phyloP scores from a whole-genome alignment of 2,888 invertebrate species.

The Saturnia pavonia region DNA sequence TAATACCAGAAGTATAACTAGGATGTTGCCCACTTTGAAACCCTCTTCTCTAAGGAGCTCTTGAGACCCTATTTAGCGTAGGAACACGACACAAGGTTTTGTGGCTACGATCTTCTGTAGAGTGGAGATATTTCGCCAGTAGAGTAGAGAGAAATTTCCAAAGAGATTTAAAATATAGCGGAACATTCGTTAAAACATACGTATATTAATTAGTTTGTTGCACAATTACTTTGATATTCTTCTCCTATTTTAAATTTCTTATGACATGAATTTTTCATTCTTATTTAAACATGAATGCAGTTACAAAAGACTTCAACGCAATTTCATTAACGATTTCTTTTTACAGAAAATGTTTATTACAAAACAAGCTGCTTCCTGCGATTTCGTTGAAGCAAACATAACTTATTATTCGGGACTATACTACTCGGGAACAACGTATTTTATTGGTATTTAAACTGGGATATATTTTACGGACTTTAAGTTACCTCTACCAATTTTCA shows the following conservation, averaged over 20 bases:
- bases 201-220: not conserved
- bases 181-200: not conserved
- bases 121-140: too few species aligned
- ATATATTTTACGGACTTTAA: not conserved
- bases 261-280: too few species aligned
- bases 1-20: too few species aligned
- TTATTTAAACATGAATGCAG: not conserved
- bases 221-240: not conserved
- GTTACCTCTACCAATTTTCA: not conserved
- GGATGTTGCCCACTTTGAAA: too few species aligned
- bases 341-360: not conserved
- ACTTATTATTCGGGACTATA: too few species aligned
- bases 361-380: not conserved
- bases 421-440: not conserved
- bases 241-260: not conserved
- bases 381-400: not conserved
- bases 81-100: too few species aligned
- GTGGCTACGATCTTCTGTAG: too few species aligned
- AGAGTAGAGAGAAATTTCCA: too few species aligned
- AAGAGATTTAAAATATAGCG: not conserved
- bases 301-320: conserved; percentile 2
- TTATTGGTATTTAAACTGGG: not conserved
- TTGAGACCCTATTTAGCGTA: too few species aligned
- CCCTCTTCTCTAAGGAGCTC: too few species aligned
- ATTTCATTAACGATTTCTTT: not conserved